Percentiles rank a stretch among this genome's conserved stretches.
phyloP scores from a whole-genome alignment of 2,797 vertebrate genomes.

The Sebastes variabilis region DNA sequence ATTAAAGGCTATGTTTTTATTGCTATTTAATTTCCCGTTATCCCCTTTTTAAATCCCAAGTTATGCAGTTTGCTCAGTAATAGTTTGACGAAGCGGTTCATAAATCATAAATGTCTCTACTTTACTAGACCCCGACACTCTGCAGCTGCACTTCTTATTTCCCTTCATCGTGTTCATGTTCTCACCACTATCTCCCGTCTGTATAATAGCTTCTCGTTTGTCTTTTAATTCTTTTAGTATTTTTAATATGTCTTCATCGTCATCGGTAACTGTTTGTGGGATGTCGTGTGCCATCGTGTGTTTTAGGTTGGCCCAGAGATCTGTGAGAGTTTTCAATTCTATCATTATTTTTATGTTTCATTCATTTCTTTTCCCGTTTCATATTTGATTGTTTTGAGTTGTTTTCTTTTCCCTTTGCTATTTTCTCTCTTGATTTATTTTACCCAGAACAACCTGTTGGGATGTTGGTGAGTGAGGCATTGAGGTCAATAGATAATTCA shows the following conservation, averaged over 20 bases:
- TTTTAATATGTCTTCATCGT: constrained; percentile 3
- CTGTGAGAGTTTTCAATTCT: constrained; percentile 69
- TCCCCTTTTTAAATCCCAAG: constrained; percentile 38
- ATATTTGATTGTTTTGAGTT: constrained; percentile 62
- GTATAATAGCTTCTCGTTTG: constrained; percentile 30
- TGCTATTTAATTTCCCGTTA: constrained; percentile 69
- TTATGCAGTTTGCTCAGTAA: constrained; percentile 49
- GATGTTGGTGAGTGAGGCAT: constrained; percentile 81
- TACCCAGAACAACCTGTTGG: constrained; percentile 79
- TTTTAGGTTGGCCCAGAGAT: constrained; percentile 76
- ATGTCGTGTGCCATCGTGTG: constrained; percentile 81
- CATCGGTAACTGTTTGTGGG: constrained; percentile 68
- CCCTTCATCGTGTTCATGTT: too few species aligned
- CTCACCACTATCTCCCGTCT: constrained; percentile 23
- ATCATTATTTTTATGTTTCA: constrained; percentile 46
- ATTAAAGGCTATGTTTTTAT: constrained; percentile 72
- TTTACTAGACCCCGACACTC: too few species aligned
- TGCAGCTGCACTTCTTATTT: too few species aligned
- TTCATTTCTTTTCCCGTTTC: constrained; percentile 50
- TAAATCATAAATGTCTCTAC: too few species aligned
- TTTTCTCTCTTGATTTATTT: constrained; percentile 55
- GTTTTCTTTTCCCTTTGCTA: constrained; percentile 36
- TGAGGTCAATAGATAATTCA: constrained; percentile 80
- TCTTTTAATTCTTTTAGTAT: constrained; percentile 18
- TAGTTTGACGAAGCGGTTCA: constrained; percentile 38